Percentiles rank a stretch among this genome's conserved stretches.
Conservation (phyloP, 2,888 invertebrate genomes). For the Erebia palarica region DNA sequence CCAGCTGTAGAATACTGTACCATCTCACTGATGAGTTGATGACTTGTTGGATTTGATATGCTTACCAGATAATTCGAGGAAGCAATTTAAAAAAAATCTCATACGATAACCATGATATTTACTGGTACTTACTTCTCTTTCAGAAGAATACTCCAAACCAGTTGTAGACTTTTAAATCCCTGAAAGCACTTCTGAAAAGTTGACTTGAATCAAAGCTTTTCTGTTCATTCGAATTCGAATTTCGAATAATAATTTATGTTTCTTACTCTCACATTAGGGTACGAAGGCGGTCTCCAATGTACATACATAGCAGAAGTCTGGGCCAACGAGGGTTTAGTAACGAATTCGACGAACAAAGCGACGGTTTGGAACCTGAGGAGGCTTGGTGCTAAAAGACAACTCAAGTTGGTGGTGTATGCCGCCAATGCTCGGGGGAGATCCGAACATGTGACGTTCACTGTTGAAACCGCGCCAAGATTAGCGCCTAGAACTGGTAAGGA, state of each 20-base stretch:
- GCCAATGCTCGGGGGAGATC: slow-evolving; percentile 93
- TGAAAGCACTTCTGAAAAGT: too few relatives aligned
- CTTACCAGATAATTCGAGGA: slow-evolving; percentile 66
- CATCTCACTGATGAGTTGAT: slow-evolving; percentile 90
- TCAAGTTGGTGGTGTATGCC: slow-evolving; percentile 90
- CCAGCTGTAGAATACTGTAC: slow-evolving; percentile 87
- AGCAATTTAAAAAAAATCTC: too few relatives aligned
- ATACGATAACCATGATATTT: too few relatives aligned
- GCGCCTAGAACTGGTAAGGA: slow-evolving; percentile 67
- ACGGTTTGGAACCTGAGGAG: slow-evolving; percentile 89
- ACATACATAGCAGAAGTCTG: slow-evolving; percentile 88
- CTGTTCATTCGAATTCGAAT: neutral
- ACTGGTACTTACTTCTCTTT: too few relatives aligned
- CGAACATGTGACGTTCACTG: slow-evolving; percentile 82
- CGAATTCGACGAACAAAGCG: slow-evolving; percentile 87
- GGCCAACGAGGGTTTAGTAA: slow-evolving; percentile 83
- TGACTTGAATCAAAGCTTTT: too few relatives aligned
- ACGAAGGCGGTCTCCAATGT: slow-evolving; percentile 90
- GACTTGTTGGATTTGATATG: slow-evolving; percentile 90
- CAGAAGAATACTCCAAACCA: too few relatives aligned
- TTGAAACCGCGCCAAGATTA: slow-evolving; percentile 67
- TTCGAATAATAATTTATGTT: neutral
- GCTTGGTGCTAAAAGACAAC: slow-evolving; percentile 89
- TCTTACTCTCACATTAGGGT: slow-evolving; percentile 66
- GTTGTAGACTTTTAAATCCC: too few relatives aligned